Evolutionary conservation across 2,113 vertebrate species (phyloP).

Genomic region (Crotalus tigris): DNA sequence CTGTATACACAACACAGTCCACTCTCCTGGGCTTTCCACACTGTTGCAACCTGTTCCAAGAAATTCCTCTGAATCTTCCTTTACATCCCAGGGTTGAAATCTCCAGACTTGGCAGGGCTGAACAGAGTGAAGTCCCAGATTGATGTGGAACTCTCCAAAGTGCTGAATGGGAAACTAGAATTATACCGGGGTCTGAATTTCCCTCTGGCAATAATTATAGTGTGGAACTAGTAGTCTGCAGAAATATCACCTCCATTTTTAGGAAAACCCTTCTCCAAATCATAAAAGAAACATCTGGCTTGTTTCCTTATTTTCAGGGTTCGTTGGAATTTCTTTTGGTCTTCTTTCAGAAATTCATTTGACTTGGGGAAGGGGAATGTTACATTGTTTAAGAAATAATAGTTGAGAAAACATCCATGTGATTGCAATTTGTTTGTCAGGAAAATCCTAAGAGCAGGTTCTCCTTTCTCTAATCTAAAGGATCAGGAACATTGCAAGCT

Average conservation of each 20-base stretch:
- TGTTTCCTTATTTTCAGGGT: neutral
- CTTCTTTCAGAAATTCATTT: neutral
- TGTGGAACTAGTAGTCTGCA: neutral
- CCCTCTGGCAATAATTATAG: neutral
- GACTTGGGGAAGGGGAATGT: neutral
- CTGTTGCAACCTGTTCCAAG: neutral
- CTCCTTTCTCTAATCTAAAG: neutral
- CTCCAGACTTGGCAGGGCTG: no score
- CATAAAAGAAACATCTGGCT: neutral
- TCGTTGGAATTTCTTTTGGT: neutral
- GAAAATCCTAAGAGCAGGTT: neutral
- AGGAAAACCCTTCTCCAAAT: neutral
- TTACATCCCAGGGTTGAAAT: neutral
- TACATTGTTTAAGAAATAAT: neutral
- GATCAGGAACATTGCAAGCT: neutral
- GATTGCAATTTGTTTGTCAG: neutral
- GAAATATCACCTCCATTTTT: neutral
- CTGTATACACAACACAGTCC: neutral
- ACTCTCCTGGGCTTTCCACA: neutral
- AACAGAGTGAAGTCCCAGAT: no score
- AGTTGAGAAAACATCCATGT: neutral
- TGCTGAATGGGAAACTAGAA: neutral
- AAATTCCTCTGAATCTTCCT: neutral
- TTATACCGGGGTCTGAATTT: neutral
- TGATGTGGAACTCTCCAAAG: neutral